Evolutionary conservation across 1,140 invertebrate species (phyloP), one percentile per base, ranked within the genome.

Genomic region (Drosophila oshimai): DNA sequence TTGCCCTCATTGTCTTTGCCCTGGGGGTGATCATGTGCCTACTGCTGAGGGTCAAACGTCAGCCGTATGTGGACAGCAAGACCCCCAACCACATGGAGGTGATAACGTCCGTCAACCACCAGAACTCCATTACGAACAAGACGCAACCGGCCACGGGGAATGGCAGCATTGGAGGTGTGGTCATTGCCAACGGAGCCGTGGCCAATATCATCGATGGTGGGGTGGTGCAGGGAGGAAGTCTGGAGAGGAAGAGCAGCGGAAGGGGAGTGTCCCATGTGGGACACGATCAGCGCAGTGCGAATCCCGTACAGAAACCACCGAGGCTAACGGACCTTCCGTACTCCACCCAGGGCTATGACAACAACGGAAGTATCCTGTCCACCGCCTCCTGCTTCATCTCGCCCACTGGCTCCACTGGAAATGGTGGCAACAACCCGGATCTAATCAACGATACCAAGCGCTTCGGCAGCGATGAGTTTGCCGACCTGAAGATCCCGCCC

Each of bases 1-100:
- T 97, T 17, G 93, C 96, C 2, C 92, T 97, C 15, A 95, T 97
- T 44, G 92, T 97, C 22, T 93, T 96, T 31, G 94, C 96, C 24
- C 91, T 96, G 4, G 89, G 96, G 5, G 93, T 95, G 4, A 94
- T 96, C 12, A 92, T 96, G 46, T 93, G 96, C 15, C 92, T 96
- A 22, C 93, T 97, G 57, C 91, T 96, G 10, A 92, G 95, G 4
- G 92, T 96, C 24, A 93, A 95, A 17, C 91, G 95, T 1, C 93
- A 94, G 73, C 94, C 95, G 1, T 93, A 94, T 42, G 94, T 94
- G 51, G 95, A 96, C 60, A 94, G 93, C 37, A 97, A 96, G 91
- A 95, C 94, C 3, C 94, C 95, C 6, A 94, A 94, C 26, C 94
- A 95, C 34, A 90, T 95, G 50, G 95, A 96, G 62, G 92, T 95